Evolutionary conservation across 2,113 vertebrate species (phyloP).

Genomic region (Podocnemis expansa): DNA sequence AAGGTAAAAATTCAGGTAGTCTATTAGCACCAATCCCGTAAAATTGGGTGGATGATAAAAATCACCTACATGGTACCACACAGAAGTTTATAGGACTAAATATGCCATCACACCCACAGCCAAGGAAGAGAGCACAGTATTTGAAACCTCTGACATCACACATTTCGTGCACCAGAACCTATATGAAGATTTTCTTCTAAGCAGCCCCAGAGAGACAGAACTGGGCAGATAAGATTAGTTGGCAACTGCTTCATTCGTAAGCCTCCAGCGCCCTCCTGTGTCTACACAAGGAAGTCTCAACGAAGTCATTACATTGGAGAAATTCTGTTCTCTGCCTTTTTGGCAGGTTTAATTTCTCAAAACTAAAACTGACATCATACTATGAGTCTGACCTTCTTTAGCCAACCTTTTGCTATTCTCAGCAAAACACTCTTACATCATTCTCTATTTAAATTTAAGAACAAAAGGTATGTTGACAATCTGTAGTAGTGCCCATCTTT

Average conservation of each 20-base stretch:
- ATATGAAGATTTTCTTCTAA: not conserved
- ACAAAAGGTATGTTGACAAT: not conserved
- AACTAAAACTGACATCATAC: not conserved
- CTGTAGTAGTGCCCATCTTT: not conserved
- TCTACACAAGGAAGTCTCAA: not conserved
- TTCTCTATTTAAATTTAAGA: not conserved
- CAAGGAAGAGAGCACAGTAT: accelerated
- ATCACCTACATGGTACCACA: accelerated
- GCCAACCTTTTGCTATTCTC: not conserved
- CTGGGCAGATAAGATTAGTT: not conserved
- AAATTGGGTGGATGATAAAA: accelerated
- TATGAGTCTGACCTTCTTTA: not conserved
- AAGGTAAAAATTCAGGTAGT: not conserved
- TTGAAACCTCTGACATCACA: not conserved
- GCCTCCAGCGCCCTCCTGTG: not conserved
- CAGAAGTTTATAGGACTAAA: accelerated
- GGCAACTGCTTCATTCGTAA: not conserved
- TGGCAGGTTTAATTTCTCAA: not conserved
- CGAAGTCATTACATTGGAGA: not conserved
- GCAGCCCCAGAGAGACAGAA: not conserved
- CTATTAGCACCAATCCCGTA: no score
- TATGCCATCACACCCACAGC: accelerated
- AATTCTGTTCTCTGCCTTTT: not conserved
- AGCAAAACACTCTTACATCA: not conserved
- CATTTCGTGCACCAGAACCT: accelerated